Base-by-base conservation (phyloP, 2,888 invertebrate genomes). In the Mesoligia furuncula region DNA sequence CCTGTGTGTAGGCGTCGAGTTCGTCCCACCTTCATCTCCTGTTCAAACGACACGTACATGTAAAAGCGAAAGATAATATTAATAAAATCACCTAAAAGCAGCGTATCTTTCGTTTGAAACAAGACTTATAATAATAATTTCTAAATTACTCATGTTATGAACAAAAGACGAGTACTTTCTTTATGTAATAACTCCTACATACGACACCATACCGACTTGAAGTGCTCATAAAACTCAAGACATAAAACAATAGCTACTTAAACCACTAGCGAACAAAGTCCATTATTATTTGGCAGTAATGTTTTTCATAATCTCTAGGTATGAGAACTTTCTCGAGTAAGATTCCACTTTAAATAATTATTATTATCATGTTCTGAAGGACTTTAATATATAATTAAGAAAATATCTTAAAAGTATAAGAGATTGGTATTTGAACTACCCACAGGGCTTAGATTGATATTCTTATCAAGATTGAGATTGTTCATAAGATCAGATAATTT, bases 131-230 rank as follows among this genome's bases (percentile, higher is more conserved):
- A 59, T 65, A 73, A 73, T 36, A 51, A 59, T 59, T 42, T 17
- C 13, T 36, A 51, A 36, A 77, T 61, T 66, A 75, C 65, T 83
- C 27, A 77, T 65, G 15, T 59, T 51, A 65, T 51, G 51, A 69
- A 24, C 83, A 27, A 5, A n/a, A 24, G 42, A 51, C 7, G 15
- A 77, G 77, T n/a, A 77, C 68, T 24, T 51, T 65, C 77, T 77
- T 76, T 68, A 76, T 65, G 36, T 69, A 70, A 84, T 51, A 82
- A 57, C 27, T 73, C 42, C 13, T 68, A 59, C 62, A 64, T 51
- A 68, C 51, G 54, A 79, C 7, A 62, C 36, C 65, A 61, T 76
- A 59, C 20, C 20, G 59, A 27, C 57, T 82, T n/a, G 15, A 57
- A 65, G 45, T 74, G 48, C 45, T 68, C 67, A 59, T 71, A 80